These are phyloP conservation scores for Danio choprae DNA, from an alignment of 2,797 vertebrate genomes.

Conservation along the genomic window DNA sequence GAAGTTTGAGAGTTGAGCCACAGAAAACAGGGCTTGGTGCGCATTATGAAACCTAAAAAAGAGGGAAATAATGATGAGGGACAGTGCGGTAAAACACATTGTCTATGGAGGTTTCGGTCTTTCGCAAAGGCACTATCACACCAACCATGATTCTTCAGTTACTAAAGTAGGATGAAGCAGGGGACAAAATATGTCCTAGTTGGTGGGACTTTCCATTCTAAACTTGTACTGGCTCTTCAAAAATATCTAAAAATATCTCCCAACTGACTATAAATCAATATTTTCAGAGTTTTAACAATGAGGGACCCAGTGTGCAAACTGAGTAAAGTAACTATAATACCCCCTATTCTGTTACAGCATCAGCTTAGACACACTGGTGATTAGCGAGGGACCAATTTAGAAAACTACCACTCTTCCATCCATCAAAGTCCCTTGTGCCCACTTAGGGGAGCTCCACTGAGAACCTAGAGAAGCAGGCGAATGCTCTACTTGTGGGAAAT, in stretches of 20 bases:
- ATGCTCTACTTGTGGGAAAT: conserved; percentile 59
- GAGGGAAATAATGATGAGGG: conserved; percentile 32
- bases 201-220: conserved; percentile 33
- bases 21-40: conserved; percentile 82
- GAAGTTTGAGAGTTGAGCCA: conserved; percentile 81
- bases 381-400: conserved; percentile 65
- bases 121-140: conserved; percentile 5
- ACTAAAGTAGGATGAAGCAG: background rate
- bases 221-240: conserved; percentile 14
- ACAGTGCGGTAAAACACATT: conserved; percentile 6
- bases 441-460: conserved; percentile 61
- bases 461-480: conserved; percentile 53
- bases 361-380: conserved; percentile 58
- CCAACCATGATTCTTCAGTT: conserved; percentile 10
- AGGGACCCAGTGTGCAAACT: conserved; percentile 20
- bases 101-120: background rate
- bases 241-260: conserved; percentile 30
- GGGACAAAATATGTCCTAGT: conserved; percentile 2
- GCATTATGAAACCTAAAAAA: conserved; percentile 83
- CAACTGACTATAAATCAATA: conserved; percentile 9
- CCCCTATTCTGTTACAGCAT: conserved; percentile 48
- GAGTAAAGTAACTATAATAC: conserved; percentile 45
- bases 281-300: conserved; percentile 10
- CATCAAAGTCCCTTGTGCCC: conserved; percentile 64
- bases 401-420: conserved; percentile 62